Conservation (phyloP, 2,797 vertebrate species). For the Mus spretus region DNA sequence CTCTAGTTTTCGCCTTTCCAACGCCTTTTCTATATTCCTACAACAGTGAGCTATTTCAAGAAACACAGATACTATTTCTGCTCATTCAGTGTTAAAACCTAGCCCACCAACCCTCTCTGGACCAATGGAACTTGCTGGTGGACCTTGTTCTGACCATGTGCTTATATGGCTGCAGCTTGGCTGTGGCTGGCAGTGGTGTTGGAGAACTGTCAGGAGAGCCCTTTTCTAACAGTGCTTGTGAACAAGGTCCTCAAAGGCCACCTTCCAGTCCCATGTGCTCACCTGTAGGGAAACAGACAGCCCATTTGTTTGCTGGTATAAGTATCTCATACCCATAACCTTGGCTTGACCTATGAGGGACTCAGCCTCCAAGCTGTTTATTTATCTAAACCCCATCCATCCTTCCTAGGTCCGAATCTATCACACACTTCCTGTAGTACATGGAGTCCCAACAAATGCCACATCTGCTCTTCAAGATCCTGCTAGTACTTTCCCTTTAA, state of each 20-base stretch:
- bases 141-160: not conserved
- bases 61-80: not conserved
- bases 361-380: accelerated
- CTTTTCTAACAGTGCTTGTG: accelerated
- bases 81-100: not conserved
- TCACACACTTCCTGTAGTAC: too few relatives aligned
- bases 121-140: accelerated
- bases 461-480: not conserved
- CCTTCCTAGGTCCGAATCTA: not conserved
- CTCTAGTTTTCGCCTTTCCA: not conserved
- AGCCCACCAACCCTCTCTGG: accelerated
- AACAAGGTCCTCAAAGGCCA: too few relatives aligned
- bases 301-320: too few relatives aligned
- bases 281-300: not conserved
- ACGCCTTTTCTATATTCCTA: not conserved
- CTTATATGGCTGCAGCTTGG: too few relatives aligned
- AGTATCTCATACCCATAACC: not conserved
- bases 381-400: not conserved
- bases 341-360: too few relatives aligned
- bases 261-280: accelerated
- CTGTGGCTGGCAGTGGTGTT: accelerated
- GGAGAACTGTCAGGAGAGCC: too few relatives aligned
- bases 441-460: not conserved
- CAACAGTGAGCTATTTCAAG: not conserved
- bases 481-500: accelerated